These are phyloP conservation scores for Nymphalis polychloros DNA, from an alignment of 2,888 invertebrate genomes.

Conservation along the genomic window DNA sequence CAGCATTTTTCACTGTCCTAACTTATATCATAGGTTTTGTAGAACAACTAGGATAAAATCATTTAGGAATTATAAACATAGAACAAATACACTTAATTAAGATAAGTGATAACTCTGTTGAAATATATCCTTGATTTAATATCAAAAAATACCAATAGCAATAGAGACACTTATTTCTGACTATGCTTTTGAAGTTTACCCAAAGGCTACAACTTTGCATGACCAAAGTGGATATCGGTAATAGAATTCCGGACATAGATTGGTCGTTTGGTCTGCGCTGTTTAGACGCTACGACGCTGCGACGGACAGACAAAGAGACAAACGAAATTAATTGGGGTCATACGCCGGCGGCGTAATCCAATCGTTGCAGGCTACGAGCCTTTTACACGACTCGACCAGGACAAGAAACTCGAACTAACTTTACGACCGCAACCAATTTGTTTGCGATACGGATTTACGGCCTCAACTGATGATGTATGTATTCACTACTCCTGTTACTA, in stretches of 20 bases:
- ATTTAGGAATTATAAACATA: no score
- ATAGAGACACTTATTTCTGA: slow-evolving; percentile 26
- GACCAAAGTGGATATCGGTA: slow-evolving; percentile 60
- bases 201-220: slow-evolving; percentile 42
- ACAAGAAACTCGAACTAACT: slow-evolving; percentile 40
- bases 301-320: slow-evolving; percentile 69
- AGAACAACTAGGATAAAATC: no score
- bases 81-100: no score
- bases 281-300: slow-evolving; percentile 50
- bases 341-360: slow-evolving; percentile 71
- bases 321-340: slow-evolving; percentile 78
- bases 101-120: no score
- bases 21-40: no score
- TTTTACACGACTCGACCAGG: slow-evolving; percentile 54
- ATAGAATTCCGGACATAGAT: slow-evolving; percentile 70
- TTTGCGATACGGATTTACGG: slow-evolving; percentile 36
- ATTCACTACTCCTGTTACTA: slow-evolving; percentile 20
- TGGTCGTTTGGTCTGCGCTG: slow-evolving; percentile 62
- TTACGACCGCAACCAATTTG: slow-evolving; percentile 36
- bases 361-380: slow-evolving; percentile 57
- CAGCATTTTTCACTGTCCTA: no score
- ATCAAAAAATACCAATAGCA: slow-evolving; percentile 16
- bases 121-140: not conserved
- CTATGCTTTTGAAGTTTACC: slow-evolving; percentile 40
- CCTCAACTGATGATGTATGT: slow-evolving; percentile 26